Conservation (phyloP, 1,140 invertebrate genomes). For the Drosophila ananassae region DNA sequence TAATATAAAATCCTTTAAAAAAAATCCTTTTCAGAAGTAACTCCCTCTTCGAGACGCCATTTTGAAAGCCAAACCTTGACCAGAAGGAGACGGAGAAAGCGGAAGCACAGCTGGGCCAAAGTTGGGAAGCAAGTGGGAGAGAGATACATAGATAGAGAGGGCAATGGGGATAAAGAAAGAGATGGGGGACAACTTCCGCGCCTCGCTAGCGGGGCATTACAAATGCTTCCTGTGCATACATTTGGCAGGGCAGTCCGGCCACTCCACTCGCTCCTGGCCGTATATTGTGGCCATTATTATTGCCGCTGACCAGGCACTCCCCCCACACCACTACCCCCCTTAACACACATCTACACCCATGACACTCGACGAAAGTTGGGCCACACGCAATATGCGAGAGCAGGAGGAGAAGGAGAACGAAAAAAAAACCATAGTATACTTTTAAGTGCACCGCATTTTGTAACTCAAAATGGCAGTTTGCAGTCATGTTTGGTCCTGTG, state of each 20-base stretch:
- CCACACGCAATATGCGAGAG: constrained; percentile 38
- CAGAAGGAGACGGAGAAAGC: constrained; percentile 25
- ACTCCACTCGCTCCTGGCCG: constrained; percentile 3
- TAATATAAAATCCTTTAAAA: too few species aligned
- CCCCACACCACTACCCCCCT: neutral
- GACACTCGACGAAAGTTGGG: constrained; percentile 55
- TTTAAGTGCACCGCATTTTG: constrained; percentile 73
- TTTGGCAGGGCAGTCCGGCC: constrained; percentile 68
- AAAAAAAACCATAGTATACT: constrained; percentile 65
- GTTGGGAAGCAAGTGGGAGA: constrained; percentile 9
- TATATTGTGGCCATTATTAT: constrained; percentile 55
- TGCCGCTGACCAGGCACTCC: constrained; percentile 63
- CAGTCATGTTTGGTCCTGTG: constrained; percentile 6
- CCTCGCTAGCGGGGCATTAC: constrained; percentile 56
- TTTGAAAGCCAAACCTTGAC: constrained; percentile 23
- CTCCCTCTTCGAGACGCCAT: constrained; percentile 6
- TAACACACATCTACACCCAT: constrained; percentile 17
- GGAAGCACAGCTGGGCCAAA: constrained; percentile 30
- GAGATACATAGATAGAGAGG: neutral
- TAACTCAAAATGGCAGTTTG: constrained; percentile 72
- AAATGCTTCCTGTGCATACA: constrained; percentile 81
- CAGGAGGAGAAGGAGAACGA: neutral
- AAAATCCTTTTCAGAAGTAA: constrained; percentile 4
- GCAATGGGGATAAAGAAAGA: too few species aligned
- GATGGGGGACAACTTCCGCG: constrained; percentile 25